Evolutionary conservation across 1,140 invertebrate genomes (phyloP).

Genomic region (Drosophila burlai): DNA sequence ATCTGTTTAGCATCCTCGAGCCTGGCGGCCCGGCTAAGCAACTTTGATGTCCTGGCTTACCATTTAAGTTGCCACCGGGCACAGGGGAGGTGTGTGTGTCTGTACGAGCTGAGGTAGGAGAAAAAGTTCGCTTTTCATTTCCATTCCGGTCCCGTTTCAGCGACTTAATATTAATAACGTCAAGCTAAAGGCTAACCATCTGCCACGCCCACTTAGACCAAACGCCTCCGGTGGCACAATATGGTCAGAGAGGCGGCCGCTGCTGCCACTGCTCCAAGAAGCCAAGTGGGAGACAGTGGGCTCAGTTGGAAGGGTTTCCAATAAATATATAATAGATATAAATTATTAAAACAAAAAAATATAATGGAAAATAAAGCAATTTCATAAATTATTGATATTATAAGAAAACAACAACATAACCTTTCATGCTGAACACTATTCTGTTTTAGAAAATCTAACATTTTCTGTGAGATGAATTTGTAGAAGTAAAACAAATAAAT

Average conservation of each 20-base stretch:
- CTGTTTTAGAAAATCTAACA: too few species aligned
- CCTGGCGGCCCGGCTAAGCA: slow-evolving; percentile 20
- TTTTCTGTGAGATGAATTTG: too few species aligned
- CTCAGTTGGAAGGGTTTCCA: rapidly evolving
- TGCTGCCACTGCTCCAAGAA: neutral
- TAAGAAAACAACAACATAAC: too few species aligned
- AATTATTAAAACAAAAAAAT: too few species aligned
- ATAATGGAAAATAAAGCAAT: too few species aligned
- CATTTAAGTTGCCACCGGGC: slow-evolving; percentile 11
- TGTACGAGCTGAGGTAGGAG: neutral
- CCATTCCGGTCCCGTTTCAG: slow-evolving; percentile 40
- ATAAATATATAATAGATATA: too few species aligned
- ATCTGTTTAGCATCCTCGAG: slow-evolving; percentile 63
- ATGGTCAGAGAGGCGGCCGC: slow-evolving; percentile 18
- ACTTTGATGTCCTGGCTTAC: slow-evolving; percentile 41
- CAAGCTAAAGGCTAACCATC: slow-evolving; percentile 31
- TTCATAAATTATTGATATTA: too few species aligned
- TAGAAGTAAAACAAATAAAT: too few species aligned
- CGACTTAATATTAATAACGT: slow-evolving; percentile 53
- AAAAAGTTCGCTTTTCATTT: slow-evolving; percentile 66
- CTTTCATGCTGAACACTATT: too few species aligned
- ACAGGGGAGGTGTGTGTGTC: slow-evolving; percentile 18
- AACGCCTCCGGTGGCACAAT: slow-evolving; percentile 18
- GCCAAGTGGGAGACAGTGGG: slow-evolving; percentile 4
- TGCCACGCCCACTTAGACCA: slow-evolving; percentile 31